These are phyloP conservation scores for Pimpla rufipes DNA, from an alignment of 2,888 invertebrate genomes.

Conservation along the genomic window DNA sequence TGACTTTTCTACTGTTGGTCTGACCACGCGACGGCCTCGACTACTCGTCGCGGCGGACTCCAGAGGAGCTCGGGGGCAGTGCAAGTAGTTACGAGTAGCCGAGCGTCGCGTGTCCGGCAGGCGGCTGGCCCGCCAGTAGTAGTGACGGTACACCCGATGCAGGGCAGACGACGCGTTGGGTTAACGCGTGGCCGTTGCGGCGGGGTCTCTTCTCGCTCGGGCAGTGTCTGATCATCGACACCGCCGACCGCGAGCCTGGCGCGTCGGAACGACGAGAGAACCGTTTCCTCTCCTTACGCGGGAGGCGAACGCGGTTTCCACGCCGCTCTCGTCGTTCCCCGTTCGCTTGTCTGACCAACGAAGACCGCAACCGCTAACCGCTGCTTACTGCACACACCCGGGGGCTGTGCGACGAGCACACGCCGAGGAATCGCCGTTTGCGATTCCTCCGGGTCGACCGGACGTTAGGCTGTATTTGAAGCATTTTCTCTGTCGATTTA, in stretches of 20 bases:
- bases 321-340: conserved; percentile 58
- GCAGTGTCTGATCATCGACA: conserved; percentile 44
- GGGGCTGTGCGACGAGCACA: conserved; percentile 9
- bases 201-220: conserved; percentile 6
- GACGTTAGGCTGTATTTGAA: conserved; percentile 50
- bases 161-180: conserved; percentile 9
- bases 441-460: conserved; percentile 42
- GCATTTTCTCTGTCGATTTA: too few relatives aligned
- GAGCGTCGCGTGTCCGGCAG: conserved; percentile 38
- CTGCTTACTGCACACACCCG: conserved; percentile 59
- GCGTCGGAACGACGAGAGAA: conserved; percentile 29
- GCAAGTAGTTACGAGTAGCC: conserved; percentile 16
- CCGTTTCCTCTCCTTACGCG: conserved; percentile 63
- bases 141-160: background rate
- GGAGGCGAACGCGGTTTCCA: conserved; percentile 55
- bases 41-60: conserved; percentile 50
- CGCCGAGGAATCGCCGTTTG: conserved; percentile 40
- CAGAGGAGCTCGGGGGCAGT: conserved; percentile 12
- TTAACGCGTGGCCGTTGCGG: conserved; percentile 31
- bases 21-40: conserved; percentile 41
- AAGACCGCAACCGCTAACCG: conserved; percentile 73
- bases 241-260: conserved; percentile 43
- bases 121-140: conserved; percentile 38
- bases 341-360: conserved; percentile 68
- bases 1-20: conserved; percentile 30